Percentiles rank a stretch among this genome's conserved stretches.
These are phyloP conservation scores for Dasyprocta punctata DNA, from an alignment of 2,113 vertebrate genomes.

Conservation along the genomic window DNA sequence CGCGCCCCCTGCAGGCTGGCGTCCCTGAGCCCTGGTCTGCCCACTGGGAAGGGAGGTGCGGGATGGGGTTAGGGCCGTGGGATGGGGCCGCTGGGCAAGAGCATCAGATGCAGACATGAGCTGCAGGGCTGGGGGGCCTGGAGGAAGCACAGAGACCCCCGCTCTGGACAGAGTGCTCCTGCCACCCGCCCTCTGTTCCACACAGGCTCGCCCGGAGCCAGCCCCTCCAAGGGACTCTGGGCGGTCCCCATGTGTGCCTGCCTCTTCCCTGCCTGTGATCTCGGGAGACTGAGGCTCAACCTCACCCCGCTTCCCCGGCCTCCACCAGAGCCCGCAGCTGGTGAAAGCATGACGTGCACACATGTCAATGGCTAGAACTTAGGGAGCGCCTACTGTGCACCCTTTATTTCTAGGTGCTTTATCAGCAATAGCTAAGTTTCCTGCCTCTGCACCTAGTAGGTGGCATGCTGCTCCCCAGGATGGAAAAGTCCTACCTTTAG, in stretches of 20 bases:
- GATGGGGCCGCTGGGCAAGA: neutral
- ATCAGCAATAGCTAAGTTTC: neutral
- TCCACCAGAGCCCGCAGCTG: neutral
- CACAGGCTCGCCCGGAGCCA: neutral
- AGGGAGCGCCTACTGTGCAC: too few species aligned
- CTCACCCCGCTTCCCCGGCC: neutral
- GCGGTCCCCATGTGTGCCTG: neutral
- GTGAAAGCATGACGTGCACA: neutral
- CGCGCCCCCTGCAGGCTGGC: neutral
- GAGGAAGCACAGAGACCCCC: neutral
- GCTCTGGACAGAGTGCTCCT: accelerated
- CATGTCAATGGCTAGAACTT: accelerated
- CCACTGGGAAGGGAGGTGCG: too few species aligned
- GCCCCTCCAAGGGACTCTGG: neutral
- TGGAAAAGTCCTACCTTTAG: neutral
- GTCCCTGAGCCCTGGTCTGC: neutral
- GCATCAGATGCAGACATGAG: neutral
- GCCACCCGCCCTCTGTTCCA: neutral
- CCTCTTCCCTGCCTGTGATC: neutral
- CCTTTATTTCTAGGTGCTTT: too few species aligned
- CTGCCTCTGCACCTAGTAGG: neutral
- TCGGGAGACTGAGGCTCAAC: neutral
- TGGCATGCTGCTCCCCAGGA: neutral
- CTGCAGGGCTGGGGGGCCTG: neutral
- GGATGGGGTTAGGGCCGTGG: neutral